A percentile compares a stretch with the other conserved stretches of the same genome.
Conservation (phyloP, 2,888 invertebrate genomes). For the Rhaphigaster nebulosa region DNA sequence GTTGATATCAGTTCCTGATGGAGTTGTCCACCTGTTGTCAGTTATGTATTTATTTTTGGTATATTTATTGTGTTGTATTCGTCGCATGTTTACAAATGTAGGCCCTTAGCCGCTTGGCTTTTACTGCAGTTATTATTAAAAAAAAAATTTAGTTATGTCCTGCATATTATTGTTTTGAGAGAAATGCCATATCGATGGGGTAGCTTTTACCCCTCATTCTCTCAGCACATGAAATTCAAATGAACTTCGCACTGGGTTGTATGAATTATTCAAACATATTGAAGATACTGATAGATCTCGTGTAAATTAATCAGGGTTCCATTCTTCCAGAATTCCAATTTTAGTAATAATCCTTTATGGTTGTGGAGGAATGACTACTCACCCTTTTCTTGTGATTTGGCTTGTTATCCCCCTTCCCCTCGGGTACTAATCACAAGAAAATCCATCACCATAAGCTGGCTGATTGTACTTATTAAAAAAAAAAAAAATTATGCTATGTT, state of each 20-base stretch:
- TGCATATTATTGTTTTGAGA: neutral
- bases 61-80: neutral
- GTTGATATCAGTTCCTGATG: neutral
- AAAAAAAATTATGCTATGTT: no score
- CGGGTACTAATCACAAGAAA: no score
- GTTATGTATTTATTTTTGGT: neutral
- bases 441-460: no score
- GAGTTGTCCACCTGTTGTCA: neutral
- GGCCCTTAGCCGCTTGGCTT: neutral
- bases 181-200: neutral
- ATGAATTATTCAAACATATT: constrained; percentile 26
- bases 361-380: neutral
- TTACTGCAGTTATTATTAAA: neutral
- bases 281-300: neutral
- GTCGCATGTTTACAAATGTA: neutral
- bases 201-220: neutral
- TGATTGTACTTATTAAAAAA: no score
- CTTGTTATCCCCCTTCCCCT: no score
- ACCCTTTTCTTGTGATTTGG: neutral
- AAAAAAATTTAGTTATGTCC: neutral
- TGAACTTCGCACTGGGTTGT: constrained; percentile 3
- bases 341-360: neutral
- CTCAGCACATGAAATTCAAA: constrained; percentile 38
- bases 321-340: neutral
- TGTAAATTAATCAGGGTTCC: constrained; percentile 6